phyloP scores from a whole-genome alignment of 2,797 vertebrate species.

The Pelochelys cantorii region DNA sequence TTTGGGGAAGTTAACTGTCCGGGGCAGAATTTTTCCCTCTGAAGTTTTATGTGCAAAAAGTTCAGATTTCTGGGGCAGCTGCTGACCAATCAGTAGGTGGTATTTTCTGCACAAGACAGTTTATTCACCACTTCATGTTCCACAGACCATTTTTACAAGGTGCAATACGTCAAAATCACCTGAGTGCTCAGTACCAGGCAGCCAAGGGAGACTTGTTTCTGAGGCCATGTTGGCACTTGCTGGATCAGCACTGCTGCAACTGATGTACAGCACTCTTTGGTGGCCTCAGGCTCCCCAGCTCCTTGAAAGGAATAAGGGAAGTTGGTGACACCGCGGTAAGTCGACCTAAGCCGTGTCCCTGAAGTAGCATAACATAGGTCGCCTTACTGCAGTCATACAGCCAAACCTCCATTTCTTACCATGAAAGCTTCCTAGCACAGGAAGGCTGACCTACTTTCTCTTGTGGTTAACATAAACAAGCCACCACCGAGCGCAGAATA shows the following conservation, averaged over 20 bases:
- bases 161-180: not conserved
- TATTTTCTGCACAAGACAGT: not conserved
- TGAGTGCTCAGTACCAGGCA: not conserved
- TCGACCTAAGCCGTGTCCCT: too few relatives aligned
- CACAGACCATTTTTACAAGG: not conserved
- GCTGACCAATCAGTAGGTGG: not conserved
- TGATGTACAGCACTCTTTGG: too few relatives aligned
- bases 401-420: fast-evolving
- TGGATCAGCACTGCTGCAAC: too few relatives aligned
- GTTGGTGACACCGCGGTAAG: too few relatives aligned
- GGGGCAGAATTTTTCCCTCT: not conserved
- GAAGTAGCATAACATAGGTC: too few relatives aligned
- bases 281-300: too few relatives aligned
- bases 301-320: too few relatives aligned
- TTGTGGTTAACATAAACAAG: fast-evolving
- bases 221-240: too few relatives aligned
- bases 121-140: not conserved
- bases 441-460: not conserved
- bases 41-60: not conserved
- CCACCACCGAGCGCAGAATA: fast-evolving
- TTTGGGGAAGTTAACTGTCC: fast-evolving
- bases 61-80: not conserved
- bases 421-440: fast-evolving
- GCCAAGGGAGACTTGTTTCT: fast-evolving
- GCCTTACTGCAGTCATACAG: too few relatives aligned